These are phyloP conservation scores for Araneus ventricosus DNA, from an alignment of 1,140 invertebrate genomes.

Conservation along the genomic window DNA sequence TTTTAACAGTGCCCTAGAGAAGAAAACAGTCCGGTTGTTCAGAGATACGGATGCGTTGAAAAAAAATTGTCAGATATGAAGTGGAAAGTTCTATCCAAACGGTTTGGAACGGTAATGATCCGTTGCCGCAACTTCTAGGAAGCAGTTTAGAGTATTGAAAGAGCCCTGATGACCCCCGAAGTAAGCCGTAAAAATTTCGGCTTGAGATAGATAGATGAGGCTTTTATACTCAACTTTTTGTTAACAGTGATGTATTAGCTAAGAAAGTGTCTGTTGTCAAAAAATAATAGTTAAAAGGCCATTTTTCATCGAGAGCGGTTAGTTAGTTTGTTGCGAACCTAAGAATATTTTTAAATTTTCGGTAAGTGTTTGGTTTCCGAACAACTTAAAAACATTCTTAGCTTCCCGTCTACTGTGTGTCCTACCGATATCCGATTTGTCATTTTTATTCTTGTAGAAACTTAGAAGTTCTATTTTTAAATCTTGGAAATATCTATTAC, in stretches of 20 bases:
- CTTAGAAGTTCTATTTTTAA: too few species aligned
- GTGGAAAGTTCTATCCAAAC: slow-evolving; percentile 13
- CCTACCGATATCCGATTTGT: too few species aligned
- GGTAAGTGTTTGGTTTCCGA: too few species aligned
- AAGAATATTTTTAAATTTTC: too few species aligned
- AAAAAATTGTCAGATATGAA: slow-evolving; percentile 12
- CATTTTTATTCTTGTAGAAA: too few species aligned
- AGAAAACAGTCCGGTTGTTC: not conserved
- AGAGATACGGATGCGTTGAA: not conserved
- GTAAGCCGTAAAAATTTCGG: not conserved
- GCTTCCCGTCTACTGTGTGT: too few species aligned
- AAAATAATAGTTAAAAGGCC: not conserved
- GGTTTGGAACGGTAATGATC: slow-evolving; percentile 32
- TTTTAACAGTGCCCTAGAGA: slow-evolving; percentile 43
- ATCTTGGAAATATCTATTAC: too few species aligned
- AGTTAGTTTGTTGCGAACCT: too few species aligned
- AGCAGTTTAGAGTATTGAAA: slow-evolving; percentile 32
- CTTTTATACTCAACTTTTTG: not conserved
- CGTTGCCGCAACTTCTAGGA: slow-evolving; percentile 18
- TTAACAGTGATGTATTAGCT: not conserved
- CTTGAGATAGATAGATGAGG: slow-evolving; percentile 1
- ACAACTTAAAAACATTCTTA: too few species aligned
- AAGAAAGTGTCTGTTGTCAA: not conserved
- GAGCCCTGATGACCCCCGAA: slow-evolving; percentile 11
- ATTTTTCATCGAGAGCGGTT: not conserved